Evolutionary conservation across 1,140 invertebrate species (phyloP).

Genomic region (Marisa cornuarietis): DNA sequence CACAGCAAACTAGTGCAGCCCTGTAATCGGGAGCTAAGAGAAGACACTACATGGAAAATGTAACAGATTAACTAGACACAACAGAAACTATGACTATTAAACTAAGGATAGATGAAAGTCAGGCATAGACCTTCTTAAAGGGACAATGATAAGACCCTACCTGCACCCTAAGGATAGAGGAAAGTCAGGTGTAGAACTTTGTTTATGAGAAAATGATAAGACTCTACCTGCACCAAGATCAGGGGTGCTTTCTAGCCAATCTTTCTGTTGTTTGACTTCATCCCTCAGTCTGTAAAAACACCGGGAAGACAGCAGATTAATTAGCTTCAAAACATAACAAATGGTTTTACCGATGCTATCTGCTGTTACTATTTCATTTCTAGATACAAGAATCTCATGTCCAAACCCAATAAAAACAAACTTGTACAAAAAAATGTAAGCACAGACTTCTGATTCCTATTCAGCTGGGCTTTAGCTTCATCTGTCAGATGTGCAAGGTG

Average conservation of each 20-base stretch:
- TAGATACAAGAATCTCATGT: too few species aligned
- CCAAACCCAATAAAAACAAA: not conserved
- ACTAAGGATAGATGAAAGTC: too few species aligned
- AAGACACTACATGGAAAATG: too few species aligned
- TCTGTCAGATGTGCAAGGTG: constrained; percentile 43
- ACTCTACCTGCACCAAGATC: constrained; percentile 36
- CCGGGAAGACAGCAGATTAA: not conserved
- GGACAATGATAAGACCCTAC: not conserved
- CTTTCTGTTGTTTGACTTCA: constrained; percentile 45
- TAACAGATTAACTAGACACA: too few species aligned
- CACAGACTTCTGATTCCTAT: constrained; percentile 52
- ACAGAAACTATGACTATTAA: too few species aligned
- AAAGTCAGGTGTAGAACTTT: too few species aligned
- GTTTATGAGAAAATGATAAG: not conserved
- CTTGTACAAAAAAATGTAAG: not conserved
- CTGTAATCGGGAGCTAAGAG: too few species aligned
- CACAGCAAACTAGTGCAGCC: too few species aligned
- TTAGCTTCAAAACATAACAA: not conserved
- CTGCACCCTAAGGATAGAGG: too few species aligned
- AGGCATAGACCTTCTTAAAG: not conserved
- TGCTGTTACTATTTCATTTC: too few species aligned
- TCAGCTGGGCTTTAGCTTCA: constrained; percentile 44
- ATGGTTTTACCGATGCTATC: too few species aligned
- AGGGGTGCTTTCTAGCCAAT: constrained; percentile 43
- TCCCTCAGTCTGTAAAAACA: constrained; percentile 45